Evolutionary conservation across 1,140 invertebrate species (phyloP).

Genomic region (Heliconius hermathena): DNA sequence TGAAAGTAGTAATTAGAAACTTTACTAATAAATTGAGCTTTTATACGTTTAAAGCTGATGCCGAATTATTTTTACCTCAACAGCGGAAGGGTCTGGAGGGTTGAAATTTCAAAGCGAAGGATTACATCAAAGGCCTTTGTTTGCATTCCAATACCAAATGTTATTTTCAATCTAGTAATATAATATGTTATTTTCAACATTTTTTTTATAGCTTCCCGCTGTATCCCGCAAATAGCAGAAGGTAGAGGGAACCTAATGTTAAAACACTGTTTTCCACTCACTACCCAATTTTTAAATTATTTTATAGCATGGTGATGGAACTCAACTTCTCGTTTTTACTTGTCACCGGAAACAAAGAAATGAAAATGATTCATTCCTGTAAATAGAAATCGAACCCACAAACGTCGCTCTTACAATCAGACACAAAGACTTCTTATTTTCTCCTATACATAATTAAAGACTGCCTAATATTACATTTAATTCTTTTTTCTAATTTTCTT

Average conservation of each 20-base stretch:
- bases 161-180: neutral
- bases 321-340: too few relatives aligned
- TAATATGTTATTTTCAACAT: neutral
- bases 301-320: too few relatives aligned
- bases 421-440: neutral
- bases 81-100: conserved; percentile 14
- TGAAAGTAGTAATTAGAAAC: conserved; percentile 12
- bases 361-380: too few relatives aligned
- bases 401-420: neutral
- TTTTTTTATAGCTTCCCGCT: too few relatives aligned
- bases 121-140: conserved; percentile 10
- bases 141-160: conserved; percentile 12
- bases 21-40: conserved; percentile 10
- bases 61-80: conserved; percentile 14
- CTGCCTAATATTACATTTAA: too few relatives aligned
- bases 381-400: neutral
- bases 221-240: too few relatives aligned
- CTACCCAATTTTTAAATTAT: too few relatives aligned
- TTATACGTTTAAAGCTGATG: conserved; percentile 8
- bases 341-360: too few relatives aligned
- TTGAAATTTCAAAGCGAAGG: conserved; percentile 1
- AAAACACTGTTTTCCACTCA: too few relatives aligned
- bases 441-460: neutral
- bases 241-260: too few relatives aligned
- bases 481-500: too few relatives aligned